Conservation (phyloP, 1,140 invertebrate species). For the Lepidostoma basale region DNA sequence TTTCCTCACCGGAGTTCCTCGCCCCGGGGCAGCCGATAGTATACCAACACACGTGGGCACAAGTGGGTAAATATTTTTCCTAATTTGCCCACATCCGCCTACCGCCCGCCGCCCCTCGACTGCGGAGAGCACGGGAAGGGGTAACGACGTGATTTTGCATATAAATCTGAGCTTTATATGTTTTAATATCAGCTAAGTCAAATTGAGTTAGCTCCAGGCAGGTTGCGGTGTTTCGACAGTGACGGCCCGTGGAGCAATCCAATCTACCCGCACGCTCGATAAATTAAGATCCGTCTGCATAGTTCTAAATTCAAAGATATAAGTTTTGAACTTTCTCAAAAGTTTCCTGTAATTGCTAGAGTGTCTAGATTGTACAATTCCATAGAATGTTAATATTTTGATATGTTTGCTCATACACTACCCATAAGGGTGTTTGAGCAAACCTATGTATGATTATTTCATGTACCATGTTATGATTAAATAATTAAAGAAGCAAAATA, state of each 20-base stretch:
- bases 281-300: too few species aligned
- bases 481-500: too few species aligned
- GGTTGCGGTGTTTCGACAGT: constrained; percentile 29
- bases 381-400: too few species aligned
- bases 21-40: constrained; percentile 23
- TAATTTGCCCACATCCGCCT: constrained; percentile 7
- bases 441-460: too few species aligned
- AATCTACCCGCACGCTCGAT: too few species aligned
- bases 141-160: constrained; percentile 43
- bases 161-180: constrained; percentile 44
- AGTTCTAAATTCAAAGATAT: too few species aligned
- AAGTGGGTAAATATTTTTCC: constrained; percentile 36
- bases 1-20: neutral
- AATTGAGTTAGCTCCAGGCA: constrained; percentile 43
- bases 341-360: too few species aligned
- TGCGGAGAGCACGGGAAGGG: constrained; percentile 2
- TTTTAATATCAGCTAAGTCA: constrained; percentile 46
- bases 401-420: too few species aligned
- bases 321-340: too few species aligned
- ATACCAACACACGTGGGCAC: constrained; percentile 20
- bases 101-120: neutral
- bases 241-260: neutral
- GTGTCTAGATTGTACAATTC: too few species aligned
- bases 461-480: too few species aligned
- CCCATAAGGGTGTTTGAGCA: too few species aligned